These are phyloP conservation scores for Drosophila kepulauana DNA, from an alignment of 1,140 invertebrate species.

Conservation along the genomic window DNA sequence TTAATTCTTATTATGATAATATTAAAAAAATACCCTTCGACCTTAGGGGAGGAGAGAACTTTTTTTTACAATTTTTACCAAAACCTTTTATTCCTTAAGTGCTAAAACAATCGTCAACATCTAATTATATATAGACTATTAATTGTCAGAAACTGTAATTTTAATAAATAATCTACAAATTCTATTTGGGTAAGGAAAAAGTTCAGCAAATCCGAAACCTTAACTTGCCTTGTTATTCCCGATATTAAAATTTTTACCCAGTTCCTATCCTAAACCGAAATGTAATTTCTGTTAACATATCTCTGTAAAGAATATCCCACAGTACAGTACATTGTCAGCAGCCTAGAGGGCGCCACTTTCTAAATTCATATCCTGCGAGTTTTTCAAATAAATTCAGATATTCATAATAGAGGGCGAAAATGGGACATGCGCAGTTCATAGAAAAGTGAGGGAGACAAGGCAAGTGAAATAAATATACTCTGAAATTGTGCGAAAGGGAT, in stretches of 20 bases:
- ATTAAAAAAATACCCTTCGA: no score
- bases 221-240: neutral
- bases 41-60: no score
- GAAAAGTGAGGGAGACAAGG: neutral
- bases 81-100: no score
- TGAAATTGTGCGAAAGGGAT: neutral
- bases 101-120: no score
- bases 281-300: slow-evolving; percentile 4
- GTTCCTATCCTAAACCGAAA: neutral
- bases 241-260: neutral
- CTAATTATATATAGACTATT: no score
- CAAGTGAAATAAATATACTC: slow-evolving; percentile 1
- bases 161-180: no score
- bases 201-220: neutral
- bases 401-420: slow-evolving; percentile 7
- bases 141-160: no score
- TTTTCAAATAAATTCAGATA: neutral
- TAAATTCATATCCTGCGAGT: neutral
- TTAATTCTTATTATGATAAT: no score
- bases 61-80: no score
- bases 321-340: slow-evolving; percentile 5
- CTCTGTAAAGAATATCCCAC: neutral
- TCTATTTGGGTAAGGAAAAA: no score
- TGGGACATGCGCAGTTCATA: neutral
- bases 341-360: slow-evolving; percentile 9